Evolutionary conservation across 2,888 invertebrate species (phyloP).

Genomic region (Masnerella sp.): DNA sequence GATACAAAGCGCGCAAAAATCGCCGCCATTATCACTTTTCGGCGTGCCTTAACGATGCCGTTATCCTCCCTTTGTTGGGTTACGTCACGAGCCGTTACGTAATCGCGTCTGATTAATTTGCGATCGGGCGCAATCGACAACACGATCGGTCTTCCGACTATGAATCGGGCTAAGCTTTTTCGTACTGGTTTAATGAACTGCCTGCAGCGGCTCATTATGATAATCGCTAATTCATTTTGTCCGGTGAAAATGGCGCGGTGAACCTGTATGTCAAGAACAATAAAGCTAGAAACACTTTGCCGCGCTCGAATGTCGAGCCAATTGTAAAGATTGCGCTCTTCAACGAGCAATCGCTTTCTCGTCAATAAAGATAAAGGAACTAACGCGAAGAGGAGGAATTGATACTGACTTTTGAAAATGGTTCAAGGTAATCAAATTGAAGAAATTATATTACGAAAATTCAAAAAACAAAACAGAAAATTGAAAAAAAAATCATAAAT

Average conservation of each 20-base stretch:
- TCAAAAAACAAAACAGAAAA: too few relatives aligned
- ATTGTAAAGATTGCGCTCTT: slow-evolving; percentile 14
- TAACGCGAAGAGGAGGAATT: too few relatives aligned
- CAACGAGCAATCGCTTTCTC: not conserved
- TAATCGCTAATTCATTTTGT: slow-evolving; percentile 51
- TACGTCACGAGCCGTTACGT: slow-evolving; percentile 43
- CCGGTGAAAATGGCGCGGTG: slow-evolving; percentile 15
- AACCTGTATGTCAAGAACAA: slow-evolving; percentile 35
- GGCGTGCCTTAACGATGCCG: slow-evolving; percentile 17
- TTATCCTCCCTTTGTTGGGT: slow-evolving; percentile 39
- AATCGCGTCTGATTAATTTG: slow-evolving; percentile 57
- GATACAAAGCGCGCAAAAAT: too few relatives aligned
- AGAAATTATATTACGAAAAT: too few relatives aligned
- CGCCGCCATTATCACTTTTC: slow-evolving; percentile 34
- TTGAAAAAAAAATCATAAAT: too few relatives aligned
- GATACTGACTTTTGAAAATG: too few relatives aligned
- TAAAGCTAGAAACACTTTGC: slow-evolving; percentile 26
- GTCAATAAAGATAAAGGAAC: not conserved
- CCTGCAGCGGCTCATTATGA: slow-evolving; percentile 54
- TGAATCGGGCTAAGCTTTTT: slow-evolving; percentile 45
- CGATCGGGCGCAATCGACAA: slow-evolving; percentile 52
- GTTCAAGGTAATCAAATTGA: too few relatives aligned
- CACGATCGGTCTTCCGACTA: slow-evolving; percentile 57
- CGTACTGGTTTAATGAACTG: slow-evolving; percentile 46
- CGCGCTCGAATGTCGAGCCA: slow-evolving; percentile 15